Percentiles rank a stretch among this genome's conserved stretches.
Conservation (phyloP, 2,797 vertebrate genomes). For the Salmo trutta region DNA sequence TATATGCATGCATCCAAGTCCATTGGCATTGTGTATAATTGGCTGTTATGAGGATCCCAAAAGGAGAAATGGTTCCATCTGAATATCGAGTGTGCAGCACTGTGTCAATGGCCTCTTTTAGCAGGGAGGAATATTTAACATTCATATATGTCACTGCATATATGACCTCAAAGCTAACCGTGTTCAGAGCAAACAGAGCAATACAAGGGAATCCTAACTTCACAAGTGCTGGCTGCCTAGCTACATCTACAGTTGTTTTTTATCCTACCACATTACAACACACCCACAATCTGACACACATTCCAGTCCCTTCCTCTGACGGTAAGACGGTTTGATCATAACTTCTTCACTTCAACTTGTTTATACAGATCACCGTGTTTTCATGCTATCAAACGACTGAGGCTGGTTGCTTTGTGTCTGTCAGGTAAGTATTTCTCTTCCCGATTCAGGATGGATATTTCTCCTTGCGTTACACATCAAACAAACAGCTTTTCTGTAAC, state of each 20-base stretch:
- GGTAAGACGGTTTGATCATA: not conserved
- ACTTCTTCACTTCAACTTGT: not conserved
- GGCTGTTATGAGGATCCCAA: too few relatives aligned
- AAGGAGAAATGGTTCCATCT: not conserved
- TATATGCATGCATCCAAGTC: not conserved
- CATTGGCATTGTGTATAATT: too few relatives aligned
- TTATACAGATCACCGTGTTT: not conserved
- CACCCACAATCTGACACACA: not conserved
- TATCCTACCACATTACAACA: not conserved
- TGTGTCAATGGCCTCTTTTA: not conserved
- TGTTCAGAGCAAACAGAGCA: not conserved
- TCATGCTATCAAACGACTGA: slow-evolving; percentile 23
- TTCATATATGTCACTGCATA: not conserved
- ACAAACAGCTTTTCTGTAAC: slow-evolving; percentile 16
- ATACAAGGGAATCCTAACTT: not conserved
- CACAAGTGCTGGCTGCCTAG: not conserved
- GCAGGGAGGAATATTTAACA: slow-evolving; percentile 1
- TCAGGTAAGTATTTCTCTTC: slow-evolving; percentile 13
- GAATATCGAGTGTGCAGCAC: not conserved
- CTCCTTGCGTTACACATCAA: slow-evolving; percentile 8
- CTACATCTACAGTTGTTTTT: not conserved
- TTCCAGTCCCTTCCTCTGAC: not conserved
- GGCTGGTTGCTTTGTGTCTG: slow-evolving; percentile 11
- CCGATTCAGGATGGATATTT: slow-evolving; percentile 14
- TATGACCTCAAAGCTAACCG: not conserved